phyloP scores from a whole-genome alignment of 2,797 vertebrate species.

The Siniperca obscura region DNA sequence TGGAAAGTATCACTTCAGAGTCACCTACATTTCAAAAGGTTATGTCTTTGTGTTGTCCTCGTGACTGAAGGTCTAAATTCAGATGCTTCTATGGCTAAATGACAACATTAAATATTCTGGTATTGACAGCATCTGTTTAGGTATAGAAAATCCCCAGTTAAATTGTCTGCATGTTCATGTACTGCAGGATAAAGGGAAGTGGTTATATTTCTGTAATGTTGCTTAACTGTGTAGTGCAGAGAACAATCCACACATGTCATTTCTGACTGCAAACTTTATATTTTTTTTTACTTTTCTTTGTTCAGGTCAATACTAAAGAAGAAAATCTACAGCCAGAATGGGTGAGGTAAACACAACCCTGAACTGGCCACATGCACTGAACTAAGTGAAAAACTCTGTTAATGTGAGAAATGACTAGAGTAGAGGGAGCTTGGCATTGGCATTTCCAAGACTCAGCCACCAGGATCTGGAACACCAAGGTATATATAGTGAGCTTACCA shows the following conservation, averaged over 20 bases:
- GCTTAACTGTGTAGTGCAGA: not conserved
- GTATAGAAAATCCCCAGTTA: not conserved
- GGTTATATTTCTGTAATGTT: not conserved
- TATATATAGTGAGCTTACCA: not conserved
- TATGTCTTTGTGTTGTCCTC: not conserved
- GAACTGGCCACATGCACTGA: not conserved
- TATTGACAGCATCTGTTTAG: slow-evolving; percentile 2
- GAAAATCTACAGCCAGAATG: not conserved
- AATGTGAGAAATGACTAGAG: not conserved
- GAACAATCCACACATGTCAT: not conserved
- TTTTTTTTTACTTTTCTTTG: not conserved
- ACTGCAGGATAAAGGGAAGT: not conserved
- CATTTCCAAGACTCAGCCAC: not conserved
- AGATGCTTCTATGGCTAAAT: slow-evolving; percentile 7
- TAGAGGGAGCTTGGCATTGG: not conserved
- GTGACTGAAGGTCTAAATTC: not conserved
- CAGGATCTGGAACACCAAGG: not conserved
- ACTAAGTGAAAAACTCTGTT: not conserved
- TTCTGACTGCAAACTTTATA: not conserved
- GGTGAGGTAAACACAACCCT: not conserved
- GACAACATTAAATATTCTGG: not conserved
- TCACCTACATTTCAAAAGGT: not conserved
- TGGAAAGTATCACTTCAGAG: not conserved
- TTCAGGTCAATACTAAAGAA: not conserved
- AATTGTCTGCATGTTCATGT: not conserved